These are phyloP conservation scores for Halcyon leucocephala DNA, from an alignment of 2,797 vertebrate genomes.

Conservation along the genomic window DNA sequence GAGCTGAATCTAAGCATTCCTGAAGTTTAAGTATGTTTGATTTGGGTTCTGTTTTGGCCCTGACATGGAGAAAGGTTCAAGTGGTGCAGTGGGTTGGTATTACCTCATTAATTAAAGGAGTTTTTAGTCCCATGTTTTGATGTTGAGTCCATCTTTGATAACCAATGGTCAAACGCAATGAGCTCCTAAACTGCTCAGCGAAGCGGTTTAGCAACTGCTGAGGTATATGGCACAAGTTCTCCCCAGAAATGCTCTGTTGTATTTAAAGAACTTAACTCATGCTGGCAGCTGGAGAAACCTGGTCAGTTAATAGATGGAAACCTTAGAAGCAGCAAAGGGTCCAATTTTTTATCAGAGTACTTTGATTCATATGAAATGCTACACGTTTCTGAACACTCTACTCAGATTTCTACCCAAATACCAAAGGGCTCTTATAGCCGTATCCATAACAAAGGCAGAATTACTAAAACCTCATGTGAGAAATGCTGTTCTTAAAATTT, in stretches of 20 bases:
- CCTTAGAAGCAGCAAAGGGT: conserved; percentile 23
- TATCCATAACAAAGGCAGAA: conserved; percentile 52
- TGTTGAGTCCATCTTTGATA: background rate
- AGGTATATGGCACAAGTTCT: background rate
- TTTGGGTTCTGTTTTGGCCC: background rate
- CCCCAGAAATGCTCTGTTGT: background rate
- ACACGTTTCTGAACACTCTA: conserved; percentile 27
- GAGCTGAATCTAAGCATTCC: conserved; percentile 12
- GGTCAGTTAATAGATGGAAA: conserved; percentile 35
- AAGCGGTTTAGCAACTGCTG: background rate
- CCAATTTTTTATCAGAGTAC: conserved; percentile 8
- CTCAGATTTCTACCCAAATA: conserved; percentile 52
- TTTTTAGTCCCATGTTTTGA: background rate
- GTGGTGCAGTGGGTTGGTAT: background rate
- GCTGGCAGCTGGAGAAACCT: conserved; percentile 57
- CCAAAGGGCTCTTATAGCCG: background rate
- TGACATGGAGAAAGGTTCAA: background rate
- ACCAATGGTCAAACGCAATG: background rate
- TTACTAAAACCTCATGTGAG: conserved; percentile 47
- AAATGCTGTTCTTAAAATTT: background rate
- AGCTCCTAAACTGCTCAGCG: background rate
- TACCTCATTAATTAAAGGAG: background rate
- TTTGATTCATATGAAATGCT: conserved; percentile 53
- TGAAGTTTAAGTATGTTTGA: conserved; percentile 39
- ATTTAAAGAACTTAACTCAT: background rate